Evolutionary conservation across 2,888 invertebrate species (phyloP).

Genomic region (Frankliniella fusca): DNA sequence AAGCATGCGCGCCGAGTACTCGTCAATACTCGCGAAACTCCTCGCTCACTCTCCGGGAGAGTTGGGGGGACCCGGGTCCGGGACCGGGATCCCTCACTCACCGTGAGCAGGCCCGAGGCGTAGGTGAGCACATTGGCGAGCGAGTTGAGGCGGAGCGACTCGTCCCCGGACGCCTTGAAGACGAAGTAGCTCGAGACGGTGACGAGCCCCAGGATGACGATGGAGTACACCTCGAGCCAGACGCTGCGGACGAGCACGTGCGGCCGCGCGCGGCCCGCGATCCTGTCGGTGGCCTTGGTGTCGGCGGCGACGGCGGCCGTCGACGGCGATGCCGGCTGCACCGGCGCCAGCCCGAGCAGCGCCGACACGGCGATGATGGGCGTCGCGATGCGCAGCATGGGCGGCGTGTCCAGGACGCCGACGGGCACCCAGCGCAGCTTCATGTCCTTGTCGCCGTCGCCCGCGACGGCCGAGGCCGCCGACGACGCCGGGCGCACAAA

Average conservation of each 20-base stretch:
- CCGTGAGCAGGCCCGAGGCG: constrained; percentile 20
- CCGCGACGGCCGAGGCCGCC: background rate
- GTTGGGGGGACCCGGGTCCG: background rate
- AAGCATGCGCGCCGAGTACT: too few relatives aligned
- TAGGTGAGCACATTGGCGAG: constrained; percentile 19
- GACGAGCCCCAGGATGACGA: background rate
- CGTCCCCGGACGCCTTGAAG: background rate
- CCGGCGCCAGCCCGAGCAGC: constrained; percentile 5
- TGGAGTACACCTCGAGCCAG: constrained; percentile 16
- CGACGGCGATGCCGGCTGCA: background rate
- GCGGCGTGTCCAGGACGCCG: background rate
- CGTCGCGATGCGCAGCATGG: constrained; percentile 2
- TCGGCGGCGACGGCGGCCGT: background rate
- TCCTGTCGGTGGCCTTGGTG: background rate
- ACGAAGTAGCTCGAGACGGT: background rate
- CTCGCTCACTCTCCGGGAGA: too few relatives aligned
- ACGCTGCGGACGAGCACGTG: background rate
- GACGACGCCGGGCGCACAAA: background rate
- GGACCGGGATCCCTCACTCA: background rate
- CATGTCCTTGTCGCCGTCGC: background rate
- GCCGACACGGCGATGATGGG: constrained; percentile 11
- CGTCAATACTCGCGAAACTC: too few relatives aligned
- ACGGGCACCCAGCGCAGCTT: background rate
- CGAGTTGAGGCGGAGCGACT: background rate
- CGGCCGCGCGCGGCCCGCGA: background rate